Base-by-base conservation (phyloP, 2,113 vertebrate species). In the Asarcornis scutulata region DNA sequence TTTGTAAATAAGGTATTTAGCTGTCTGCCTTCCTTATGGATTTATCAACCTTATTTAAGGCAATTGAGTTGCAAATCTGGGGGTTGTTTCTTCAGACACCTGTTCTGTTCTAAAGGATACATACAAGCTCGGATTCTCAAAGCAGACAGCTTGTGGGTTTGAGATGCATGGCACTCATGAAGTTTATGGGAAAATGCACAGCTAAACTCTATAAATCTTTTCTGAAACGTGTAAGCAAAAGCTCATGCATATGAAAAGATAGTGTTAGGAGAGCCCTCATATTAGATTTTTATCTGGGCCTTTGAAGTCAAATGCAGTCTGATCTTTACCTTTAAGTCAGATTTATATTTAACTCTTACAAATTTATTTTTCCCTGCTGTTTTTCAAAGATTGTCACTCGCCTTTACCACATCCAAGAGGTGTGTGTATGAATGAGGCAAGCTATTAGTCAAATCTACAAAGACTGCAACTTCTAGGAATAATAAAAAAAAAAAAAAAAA, bases 271-370 rank as follows among this genome's bases (percentile, higher is more conserved):
- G 46, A 92, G n/a, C 27, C 29, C 55, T 97, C 92, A 81, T 91
- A 71, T 74, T 83, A 81, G 72, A 93, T 88, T 96, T 95, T 93
- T 90, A 38, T 90, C 80, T 50, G 27, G 13, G n/a, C 7, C 31
- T 93, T 90, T 91, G 85, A 95, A 93, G 34, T 68, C 64, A 96
- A 73, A 89, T 94, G 56, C 67, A 71, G 23, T 44, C 72, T 91
- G 68, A 89, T 93, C 55, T 86, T 88, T 79, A 83, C 34, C 48
- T 95, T 32, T 50, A 85, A 93, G 40, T 89, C 38, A 96, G 59
- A 74, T 91, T 89, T 91, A 59, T 91, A 59, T 93, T 93, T 88
- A 80, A 25, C 12, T 87, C 40, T 89, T 62, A 63, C 31, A 53
- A 2, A 1, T 1, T 27, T 6, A 11, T 52, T 77, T 88, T 80